Percentiles rank a stretch among this genome's conserved stretches.
Conservation (phyloP, 2,113 vertebrate species). For the Phyllostomus discolor region DNA sequence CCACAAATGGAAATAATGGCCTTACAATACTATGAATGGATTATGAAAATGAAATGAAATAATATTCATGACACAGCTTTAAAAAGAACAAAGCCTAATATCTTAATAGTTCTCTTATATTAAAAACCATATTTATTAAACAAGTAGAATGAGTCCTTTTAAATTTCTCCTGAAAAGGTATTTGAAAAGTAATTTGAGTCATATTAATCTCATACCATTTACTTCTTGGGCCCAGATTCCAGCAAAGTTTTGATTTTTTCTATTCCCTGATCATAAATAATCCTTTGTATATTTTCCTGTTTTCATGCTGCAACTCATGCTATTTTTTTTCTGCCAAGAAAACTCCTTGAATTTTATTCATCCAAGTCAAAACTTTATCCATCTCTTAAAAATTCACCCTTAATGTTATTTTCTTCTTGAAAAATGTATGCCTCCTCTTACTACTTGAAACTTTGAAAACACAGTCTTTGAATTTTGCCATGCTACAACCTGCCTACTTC, state of each 20-base stretch:
- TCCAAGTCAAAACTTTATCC: background rate
- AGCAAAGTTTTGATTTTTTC: background rate
- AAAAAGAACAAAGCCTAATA: background rate
- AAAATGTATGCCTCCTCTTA: background rate
- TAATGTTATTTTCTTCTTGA: background rate
- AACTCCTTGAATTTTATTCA: background rate
- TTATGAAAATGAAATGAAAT: background rate
- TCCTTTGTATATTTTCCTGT: background rate
- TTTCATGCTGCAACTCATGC: background rate
- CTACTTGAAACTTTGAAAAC: conserved; percentile 40
- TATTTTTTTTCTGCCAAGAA: background rate
- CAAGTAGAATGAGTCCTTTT: background rate
- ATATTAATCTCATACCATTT: background rate
- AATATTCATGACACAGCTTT: background rate
- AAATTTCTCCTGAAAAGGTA: background rate
- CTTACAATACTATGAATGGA: background rate
- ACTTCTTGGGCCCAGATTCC: background rate
- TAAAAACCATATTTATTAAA: background rate
- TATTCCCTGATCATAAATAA: background rate
- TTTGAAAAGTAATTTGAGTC: background rate
- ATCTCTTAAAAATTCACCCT: conserved; percentile 32
- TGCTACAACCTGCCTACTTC: background rate
- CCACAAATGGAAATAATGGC: background rate
- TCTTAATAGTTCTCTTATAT: background rate
- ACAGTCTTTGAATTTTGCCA: conserved; percentile 41